A percentile compares a stretch with the other conserved stretches of the same genome.
phyloP scores from a whole-genome alignment of 2,113 vertebrate species.

The Rhegmatorhina hoffmannsi region DNA sequence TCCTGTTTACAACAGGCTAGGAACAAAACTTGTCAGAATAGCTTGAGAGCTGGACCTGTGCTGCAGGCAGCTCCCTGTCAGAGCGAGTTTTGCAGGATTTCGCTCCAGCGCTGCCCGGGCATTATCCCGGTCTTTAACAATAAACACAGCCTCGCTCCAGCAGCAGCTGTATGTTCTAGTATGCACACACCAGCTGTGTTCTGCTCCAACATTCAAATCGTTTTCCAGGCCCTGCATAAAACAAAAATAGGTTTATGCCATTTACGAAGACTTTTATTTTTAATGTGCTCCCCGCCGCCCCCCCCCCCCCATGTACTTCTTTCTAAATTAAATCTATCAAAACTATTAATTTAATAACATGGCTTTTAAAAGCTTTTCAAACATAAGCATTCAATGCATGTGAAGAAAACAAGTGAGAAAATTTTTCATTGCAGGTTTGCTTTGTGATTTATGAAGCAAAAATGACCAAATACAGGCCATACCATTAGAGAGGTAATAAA shows the following conservation, averaged over 20 bases:
- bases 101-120: too few relatives aligned
- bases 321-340: background rate
- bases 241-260: background rate
- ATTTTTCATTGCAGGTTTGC: background rate
- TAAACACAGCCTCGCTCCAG: background rate
- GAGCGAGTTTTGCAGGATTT: background rate
- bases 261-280: background rate
- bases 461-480: background rate
- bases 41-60: rapidly evolving
- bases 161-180: background rate
- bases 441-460: background rate
- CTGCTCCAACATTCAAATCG: background rate
- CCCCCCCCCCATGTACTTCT: background rate
- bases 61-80: background rate
- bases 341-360: background rate
- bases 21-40: background rate
- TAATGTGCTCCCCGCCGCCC: background rate
- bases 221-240: background rate
- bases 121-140: background rate
- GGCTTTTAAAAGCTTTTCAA: background rate
- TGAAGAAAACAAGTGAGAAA: background rate
- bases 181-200: background rate
- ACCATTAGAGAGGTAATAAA: background rate
- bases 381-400: background rate
- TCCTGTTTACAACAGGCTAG: background rate